Conservation (phyloP, 23 tunicate species). For the Ciona savignyi region DNA sequence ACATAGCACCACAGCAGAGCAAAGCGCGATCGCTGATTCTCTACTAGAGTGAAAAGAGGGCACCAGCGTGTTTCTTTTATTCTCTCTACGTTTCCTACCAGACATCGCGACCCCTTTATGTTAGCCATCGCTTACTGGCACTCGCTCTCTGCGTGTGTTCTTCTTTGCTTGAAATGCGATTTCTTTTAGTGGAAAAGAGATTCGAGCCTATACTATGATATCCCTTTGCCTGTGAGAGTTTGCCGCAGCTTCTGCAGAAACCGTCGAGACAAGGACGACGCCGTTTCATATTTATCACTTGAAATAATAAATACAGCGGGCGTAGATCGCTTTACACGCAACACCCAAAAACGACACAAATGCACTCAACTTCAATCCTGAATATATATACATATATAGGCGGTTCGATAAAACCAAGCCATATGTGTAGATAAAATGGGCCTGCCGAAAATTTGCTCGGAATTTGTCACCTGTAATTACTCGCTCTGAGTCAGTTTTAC, state of each 20-base stretch:
- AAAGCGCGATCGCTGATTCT: not conserved
- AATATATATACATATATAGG: too few relatives aligned
- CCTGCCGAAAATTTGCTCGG: too few relatives aligned
- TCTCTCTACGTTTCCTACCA: not conserved
- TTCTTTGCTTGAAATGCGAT: not conserved
- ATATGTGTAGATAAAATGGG: too few relatives aligned
- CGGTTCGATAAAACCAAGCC: too few relatives aligned
- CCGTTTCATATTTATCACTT: not conserved
- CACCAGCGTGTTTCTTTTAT: not conserved
- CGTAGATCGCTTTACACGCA: not conserved
- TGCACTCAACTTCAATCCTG: not conserved
- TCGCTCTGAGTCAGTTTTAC: too few relatives aligned
- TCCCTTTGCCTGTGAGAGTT: not conserved
- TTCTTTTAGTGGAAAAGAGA: not conserved
- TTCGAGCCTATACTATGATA: not conserved
- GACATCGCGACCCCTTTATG: conserved; percentile 2
- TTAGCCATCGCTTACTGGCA: not conserved
- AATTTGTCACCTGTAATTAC: too few relatives aligned
- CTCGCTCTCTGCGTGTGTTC: not conserved
- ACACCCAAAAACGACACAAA: not conserved
- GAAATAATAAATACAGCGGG: not conserved
- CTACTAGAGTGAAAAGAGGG: not conserved
- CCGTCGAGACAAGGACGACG: not conserved
- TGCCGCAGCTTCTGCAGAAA: not conserved
- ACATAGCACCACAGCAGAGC: not conserved